A percentile compares a stretch with the other conserved stretches of the same genome.
Evolutionary conservation across 2,113 vertebrate species (phyloP).

Genomic region (Silurus meridionalis): DNA sequence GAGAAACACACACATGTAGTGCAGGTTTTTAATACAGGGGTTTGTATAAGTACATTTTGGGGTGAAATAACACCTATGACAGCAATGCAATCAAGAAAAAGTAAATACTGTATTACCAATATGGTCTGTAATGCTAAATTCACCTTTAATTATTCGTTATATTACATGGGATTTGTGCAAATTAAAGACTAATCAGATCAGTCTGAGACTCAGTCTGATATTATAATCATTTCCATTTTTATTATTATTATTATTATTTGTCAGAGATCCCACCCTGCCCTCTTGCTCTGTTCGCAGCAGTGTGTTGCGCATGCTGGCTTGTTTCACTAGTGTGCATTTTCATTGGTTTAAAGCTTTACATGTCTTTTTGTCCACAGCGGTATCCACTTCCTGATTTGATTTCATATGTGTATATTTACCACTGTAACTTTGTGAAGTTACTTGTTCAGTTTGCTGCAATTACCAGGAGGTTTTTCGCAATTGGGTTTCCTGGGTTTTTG

Average conservation of each 20-base stretch:
- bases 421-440: no score
- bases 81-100: conserved; percentile 13
- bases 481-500: no score
- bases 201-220: not conserved
- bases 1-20: not conserved
- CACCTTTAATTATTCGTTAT: not conserved
- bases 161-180: not conserved
- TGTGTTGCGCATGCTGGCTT: no score
- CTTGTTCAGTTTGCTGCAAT: no score
- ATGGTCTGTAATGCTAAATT: not conserved
- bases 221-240: not conserved
- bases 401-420: no score
- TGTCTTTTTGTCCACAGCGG: no score
- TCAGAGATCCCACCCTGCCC: no score
- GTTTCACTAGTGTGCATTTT: no score
- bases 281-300: no score
- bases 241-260: not conserved
- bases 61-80: conserved; percentile 32
- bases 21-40: conserved; percentile 28
- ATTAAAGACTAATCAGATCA: not conserved
- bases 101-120: not conserved
- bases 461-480: no score
- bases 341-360: no score
- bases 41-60: conserved; percentile 21
- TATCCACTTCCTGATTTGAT: no score